Base-by-base conservation (phyloP, 2,797 vertebrate species). In the Natrix natrix region DNA sequence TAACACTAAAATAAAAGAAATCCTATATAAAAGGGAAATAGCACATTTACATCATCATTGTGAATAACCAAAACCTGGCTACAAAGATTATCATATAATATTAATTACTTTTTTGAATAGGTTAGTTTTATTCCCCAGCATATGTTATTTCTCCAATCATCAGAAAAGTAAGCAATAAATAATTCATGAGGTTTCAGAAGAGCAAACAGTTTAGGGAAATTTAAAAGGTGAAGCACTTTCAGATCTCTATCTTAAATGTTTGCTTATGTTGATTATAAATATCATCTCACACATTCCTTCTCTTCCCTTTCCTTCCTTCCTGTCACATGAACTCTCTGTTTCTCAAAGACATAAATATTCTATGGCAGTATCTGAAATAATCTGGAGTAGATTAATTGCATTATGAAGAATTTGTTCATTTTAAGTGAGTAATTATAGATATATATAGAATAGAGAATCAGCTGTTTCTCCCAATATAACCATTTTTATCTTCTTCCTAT, bases 101-200 rank as follows among this genome's bases (percentile, higher is more conserved):
- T 55, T 90, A 69, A 92, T 90, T 89, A 90, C 61, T 61, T 32
- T 59, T 87, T 92, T 90, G 59, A 74, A 92, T 66, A 87, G 56
- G 56, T 48, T 92, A 55, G 55, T 32, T 61, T 92, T 61, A 66
- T 60, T 93, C 63, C 55, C 43, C 24, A 13, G 43, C 69, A 69
- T 91, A 59, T 7, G 93, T 89, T 88, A 87, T 90, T 94, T 92
- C 93, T 92, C 56, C 87, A 63, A 95, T 91, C 24, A 56, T 61
- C 32, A 94, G 54, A 92, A 94, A 95, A 69, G 56, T 90, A 92
- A 94, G 89, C 94, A 95, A 91, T 87, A 95, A 95, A 94, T 88
- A 3, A 7, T 89, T 93, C 89, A 48, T 90, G 90, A 89, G 74
- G 88, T 93, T 95, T 93, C 60, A 91, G 32, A 12, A 78, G 8